These are phyloP conservation scores for Microchrysa polita DNA, from an alignment of 2,888 invertebrate species.

Conservation along the genomic window DNA sequence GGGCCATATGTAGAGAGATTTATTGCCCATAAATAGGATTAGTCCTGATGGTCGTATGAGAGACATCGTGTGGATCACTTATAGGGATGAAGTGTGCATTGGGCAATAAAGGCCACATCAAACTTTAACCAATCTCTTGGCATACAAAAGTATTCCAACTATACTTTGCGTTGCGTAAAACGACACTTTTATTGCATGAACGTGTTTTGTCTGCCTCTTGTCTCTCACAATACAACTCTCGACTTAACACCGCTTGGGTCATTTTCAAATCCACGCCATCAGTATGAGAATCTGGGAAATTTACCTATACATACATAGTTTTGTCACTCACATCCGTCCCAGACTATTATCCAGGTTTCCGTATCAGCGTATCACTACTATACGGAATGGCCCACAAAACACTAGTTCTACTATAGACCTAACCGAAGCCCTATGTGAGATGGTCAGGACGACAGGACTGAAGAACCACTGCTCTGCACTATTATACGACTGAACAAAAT, in stretches of 20 bases:
- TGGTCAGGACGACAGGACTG: constrained; percentile 3
- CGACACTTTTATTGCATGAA: constrained; percentile 22
- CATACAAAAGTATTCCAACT: neutral
- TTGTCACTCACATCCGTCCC: neutral
- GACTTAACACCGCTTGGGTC: neutral
- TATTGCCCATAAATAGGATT: constrained; percentile 35
- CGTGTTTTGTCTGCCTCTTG: constrained; percentile 19
- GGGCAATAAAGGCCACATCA: too few relatives aligned
- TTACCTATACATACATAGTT: constrained; percentile 20
- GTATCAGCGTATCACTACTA: too few relatives aligned
- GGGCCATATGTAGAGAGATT: constrained; percentile 18
- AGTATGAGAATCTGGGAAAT: neutral
- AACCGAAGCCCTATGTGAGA: neutral
- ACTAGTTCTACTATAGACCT: neutral
- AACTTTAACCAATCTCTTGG: neutral
- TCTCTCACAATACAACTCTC: neutral
- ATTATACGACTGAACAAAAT: neutral
- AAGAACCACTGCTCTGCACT: too few relatives aligned
- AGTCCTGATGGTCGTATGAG: constrained; percentile 26
- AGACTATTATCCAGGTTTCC: neutral
- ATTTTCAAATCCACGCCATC: neutral
- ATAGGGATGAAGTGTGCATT: neutral
- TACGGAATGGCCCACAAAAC: neutral
- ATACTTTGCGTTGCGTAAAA: constrained; percentile 25
- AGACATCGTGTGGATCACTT: neutral